Evolutionary conservation across 2,888 invertebrate genomes (phyloP).

Genomic region (Timandra comae): DNA sequence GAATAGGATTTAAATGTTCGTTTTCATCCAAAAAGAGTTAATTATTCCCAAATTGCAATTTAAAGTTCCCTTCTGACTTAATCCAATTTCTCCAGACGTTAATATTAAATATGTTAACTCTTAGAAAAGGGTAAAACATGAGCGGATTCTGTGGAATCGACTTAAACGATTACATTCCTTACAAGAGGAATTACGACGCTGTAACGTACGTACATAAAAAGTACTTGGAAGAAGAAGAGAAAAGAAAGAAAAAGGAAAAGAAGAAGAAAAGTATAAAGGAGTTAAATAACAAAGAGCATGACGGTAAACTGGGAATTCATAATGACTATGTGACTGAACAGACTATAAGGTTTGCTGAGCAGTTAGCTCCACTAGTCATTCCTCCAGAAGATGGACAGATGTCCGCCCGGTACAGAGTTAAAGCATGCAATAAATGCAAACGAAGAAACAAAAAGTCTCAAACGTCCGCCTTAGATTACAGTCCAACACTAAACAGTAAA

Average conservation of each 20-base stretch:
- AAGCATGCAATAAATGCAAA: slow-evolving; percentile 39
- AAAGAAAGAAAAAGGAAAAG: slow-evolving; percentile 14
- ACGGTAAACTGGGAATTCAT: slow-evolving; percentile 20
- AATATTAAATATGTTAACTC: too few relatives aligned
- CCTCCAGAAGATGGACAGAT: slow-evolving; percentile 39
- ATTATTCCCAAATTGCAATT: not conserved
- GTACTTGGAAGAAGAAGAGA: slow-evolving; percentile 24
- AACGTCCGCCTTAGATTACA: not conserved
- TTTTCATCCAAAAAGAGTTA: too few relatives aligned
- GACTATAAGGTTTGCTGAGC: slow-evolving; percentile 55
- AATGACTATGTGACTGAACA: slow-evolving; percentile 47
- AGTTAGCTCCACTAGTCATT: slow-evolving; percentile 50
- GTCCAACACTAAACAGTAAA: slow-evolving; percentile 2
- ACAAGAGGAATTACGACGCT: slow-evolving; percentile 45
- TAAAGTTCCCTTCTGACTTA: too few relatives aligned
- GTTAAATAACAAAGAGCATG: slow-evolving; percentile 21
- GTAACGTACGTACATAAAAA: slow-evolving; percentile 57
- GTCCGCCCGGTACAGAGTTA: slow-evolving; percentile 51
- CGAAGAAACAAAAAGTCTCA: slow-evolving; percentile 28
- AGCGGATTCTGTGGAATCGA: slow-evolving; percentile 42
- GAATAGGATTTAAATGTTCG: too few relatives aligned
- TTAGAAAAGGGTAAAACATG: slow-evolving; percentile 10
- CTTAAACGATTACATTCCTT: slow-evolving; percentile 49
- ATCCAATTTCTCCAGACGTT: too few relatives aligned
- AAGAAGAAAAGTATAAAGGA: slow-evolving; percentile 16